Evolutionary conservation across 2,113 vertebrate species (phyloP).

Genomic region (Rhinogobius similis): DNA sequence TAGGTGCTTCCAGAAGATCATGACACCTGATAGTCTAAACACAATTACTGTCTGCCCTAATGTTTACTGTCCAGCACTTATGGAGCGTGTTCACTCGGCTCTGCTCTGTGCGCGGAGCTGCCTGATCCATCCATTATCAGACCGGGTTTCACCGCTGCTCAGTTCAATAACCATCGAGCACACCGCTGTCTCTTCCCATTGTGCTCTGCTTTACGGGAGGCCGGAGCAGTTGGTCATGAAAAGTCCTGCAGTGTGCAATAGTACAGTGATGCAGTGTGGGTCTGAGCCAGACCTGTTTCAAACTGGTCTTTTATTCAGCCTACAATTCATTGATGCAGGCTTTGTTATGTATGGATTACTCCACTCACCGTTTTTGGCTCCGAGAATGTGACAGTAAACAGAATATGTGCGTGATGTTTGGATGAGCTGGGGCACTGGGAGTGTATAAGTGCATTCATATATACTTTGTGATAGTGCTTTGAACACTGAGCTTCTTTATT

Average conservation of each 20-base stretch:
- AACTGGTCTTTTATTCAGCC: not conserved
- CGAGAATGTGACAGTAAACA: not conserved
- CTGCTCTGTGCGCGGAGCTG: constrained; percentile 10
- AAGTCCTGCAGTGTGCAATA: constrained; percentile 33
- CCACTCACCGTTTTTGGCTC: not conserved
- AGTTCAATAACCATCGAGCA: constrained; percentile 36
- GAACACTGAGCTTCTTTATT: not conserved
- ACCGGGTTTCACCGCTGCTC: constrained; percentile 30
- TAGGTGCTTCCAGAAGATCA: not conserved
- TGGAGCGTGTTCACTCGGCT: constrained; percentile 2
- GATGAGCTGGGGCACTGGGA: not conserved
- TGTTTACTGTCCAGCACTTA: constrained; percentile 1
- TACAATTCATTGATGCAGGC: not conserved
- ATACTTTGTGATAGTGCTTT: not conserved
- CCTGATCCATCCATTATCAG: constrained; percentile 42
- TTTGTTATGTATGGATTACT: constrained; percentile 4
- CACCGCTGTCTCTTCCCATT: constrained; percentile 24
- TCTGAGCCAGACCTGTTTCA: constrained; percentile 22
- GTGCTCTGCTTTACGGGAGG: constrained; percentile 33
- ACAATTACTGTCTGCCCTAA: constrained; percentile 16
- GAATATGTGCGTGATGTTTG: not conserved
- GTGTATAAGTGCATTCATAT: not conserved
- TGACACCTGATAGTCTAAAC: constrained; percentile 17
- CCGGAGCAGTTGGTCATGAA: constrained; percentile 32
- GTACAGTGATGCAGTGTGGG: constrained; percentile 11